Conservation (phyloP, 2,113 vertebrate genomes). For the Meriones unguiculatus region DNA sequence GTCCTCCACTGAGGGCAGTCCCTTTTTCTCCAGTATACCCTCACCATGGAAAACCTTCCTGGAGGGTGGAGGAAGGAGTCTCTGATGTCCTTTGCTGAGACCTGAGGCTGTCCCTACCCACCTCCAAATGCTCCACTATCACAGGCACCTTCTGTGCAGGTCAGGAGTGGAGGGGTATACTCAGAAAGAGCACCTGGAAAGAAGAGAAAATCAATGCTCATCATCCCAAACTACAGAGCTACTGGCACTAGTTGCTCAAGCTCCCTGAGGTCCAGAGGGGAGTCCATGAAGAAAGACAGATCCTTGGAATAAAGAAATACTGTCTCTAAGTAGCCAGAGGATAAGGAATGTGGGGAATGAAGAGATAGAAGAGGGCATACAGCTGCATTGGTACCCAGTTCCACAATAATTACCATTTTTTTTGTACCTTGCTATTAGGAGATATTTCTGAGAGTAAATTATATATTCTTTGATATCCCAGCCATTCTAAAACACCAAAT, state of each 20-base stretch:
- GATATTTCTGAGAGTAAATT: slow-evolving; percentile 4
- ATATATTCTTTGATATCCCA: slow-evolving; percentile 18
- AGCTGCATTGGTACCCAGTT: not conserved
- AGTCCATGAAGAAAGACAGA: slow-evolving; percentile 76
- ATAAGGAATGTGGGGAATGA: slow-evolving; percentile 53
- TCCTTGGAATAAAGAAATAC: slow-evolving; percentile 75
- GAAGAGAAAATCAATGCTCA: slow-evolving; percentile 63
- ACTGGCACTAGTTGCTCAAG: slow-evolving; percentile 58
- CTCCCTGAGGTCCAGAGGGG: slow-evolving; percentile 71
- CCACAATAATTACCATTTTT: not conserved
- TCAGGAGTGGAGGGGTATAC: not conserved
- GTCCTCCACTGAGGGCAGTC: not conserved
- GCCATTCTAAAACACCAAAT: slow-evolving; percentile 43
- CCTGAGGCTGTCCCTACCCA: not conserved
- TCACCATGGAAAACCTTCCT: not conserved
- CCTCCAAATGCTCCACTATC: not conserved
- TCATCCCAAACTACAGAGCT: slow-evolving; percentile 68
- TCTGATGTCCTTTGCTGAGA: not conserved
- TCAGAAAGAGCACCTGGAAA: slow-evolving; percentile 15
- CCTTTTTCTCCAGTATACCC: not conserved
- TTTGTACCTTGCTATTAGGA: not conserved
- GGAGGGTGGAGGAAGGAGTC: rapidly evolving
- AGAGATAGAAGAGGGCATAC: not conserved
- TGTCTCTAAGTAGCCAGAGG: slow-evolving; percentile 58
- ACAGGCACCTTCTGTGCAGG: not conserved